phyloP scores from a whole-genome alignment of 1,140 invertebrate genomes.

The Neodiprion virginianus region DNA sequence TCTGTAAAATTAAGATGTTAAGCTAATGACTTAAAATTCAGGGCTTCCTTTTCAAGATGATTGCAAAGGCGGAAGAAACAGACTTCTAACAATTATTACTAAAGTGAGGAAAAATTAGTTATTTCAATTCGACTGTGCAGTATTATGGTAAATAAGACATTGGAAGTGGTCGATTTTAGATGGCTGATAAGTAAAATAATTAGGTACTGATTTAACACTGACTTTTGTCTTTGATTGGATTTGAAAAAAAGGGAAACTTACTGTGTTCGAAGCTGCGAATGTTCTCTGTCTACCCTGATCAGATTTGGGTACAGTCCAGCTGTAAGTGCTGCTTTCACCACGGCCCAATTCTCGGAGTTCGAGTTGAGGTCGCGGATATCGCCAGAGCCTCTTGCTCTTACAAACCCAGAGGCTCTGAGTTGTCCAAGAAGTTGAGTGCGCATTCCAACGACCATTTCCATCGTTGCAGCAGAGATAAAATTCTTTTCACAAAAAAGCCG shows the following conservation, averaged over 20 bases:
- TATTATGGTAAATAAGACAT: too few relatives aligned
- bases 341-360: slow-evolving; percentile 89
- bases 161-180: too few relatives aligned
- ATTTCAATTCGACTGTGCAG: too few relatives aligned
- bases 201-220: too few relatives aligned
- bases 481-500: slow-evolving; percentile 80
- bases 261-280: slow-evolving; percentile 67
- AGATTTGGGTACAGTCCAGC: slow-evolving; percentile 90
- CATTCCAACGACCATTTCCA: slow-evolving; percentile 85
- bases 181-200: too few relatives aligned
- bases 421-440: slow-evolving; percentile 84
- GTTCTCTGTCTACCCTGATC: slow-evolving; percentile 71
- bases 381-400: slow-evolving; percentile 76
- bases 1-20: slow-evolving; percentile 50
- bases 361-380: slow-evolving; percentile 77
- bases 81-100: too few relatives aligned
- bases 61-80: too few relatives aligned
- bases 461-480: slow-evolving; percentile 80
- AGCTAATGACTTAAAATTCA: slow-evolving; percentile 8
- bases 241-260: slow-evolving; percentile 44
- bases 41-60: background rate
- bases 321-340: slow-evolving; percentile 89
- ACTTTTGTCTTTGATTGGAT: too few relatives aligned
- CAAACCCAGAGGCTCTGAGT: slow-evolving; percentile 83
- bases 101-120: too few relatives aligned